A percentile compares a stretch with the other conserved stretches of the same genome.
Conservation (phyloP, 2,113 vertebrate genomes). For the Pterophyllum scalare region DNA sequence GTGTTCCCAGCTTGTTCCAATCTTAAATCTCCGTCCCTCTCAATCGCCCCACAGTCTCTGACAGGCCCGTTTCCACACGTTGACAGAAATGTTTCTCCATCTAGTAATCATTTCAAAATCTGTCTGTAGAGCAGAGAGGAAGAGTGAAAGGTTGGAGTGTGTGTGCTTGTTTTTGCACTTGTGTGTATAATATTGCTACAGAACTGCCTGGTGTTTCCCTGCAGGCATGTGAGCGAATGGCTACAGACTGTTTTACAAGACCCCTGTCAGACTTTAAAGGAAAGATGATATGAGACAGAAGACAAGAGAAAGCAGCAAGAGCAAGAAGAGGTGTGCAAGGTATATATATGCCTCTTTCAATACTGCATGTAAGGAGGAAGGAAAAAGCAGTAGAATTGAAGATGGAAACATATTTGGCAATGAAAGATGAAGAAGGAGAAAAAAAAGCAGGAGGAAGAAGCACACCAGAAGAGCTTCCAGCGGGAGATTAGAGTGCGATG, state of each 20-base stretch:
- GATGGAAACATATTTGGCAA: constrained; percentile 53
- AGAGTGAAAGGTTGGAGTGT: neutral
- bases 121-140: constrained; percentile 37
- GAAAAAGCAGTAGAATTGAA: neutral
- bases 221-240: constrained; percentile 51
- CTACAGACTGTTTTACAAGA: constrained; percentile 55
- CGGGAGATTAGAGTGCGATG: constrained; percentile 63
- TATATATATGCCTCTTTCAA: neutral
- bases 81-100: constrained; percentile 55
- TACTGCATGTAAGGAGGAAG: neutral
- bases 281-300: constrained; percentile 35
- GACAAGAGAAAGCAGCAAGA: constrained; percentile 8
- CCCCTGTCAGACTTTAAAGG: constrained; percentile 40
- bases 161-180: constrained; percentile 16
- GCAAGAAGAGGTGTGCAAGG: neutral
- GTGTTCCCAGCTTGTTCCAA: constrained; percentile 33
- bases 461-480: constrained; percentile 65
- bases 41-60: constrained; percentile 27
- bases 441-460: constrained; percentile 39
- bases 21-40: constrained; percentile 41
- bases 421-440: constrained; percentile 25
- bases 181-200: constrained; percentile 22
- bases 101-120: constrained; percentile 60
- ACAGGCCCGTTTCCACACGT: constrained; percentile 44
- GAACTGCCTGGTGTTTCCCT: constrained; percentile 46